phyloP scores from a whole-genome alignment of 2,113 vertebrate genomes.

The Bos javanicus region DNA sequence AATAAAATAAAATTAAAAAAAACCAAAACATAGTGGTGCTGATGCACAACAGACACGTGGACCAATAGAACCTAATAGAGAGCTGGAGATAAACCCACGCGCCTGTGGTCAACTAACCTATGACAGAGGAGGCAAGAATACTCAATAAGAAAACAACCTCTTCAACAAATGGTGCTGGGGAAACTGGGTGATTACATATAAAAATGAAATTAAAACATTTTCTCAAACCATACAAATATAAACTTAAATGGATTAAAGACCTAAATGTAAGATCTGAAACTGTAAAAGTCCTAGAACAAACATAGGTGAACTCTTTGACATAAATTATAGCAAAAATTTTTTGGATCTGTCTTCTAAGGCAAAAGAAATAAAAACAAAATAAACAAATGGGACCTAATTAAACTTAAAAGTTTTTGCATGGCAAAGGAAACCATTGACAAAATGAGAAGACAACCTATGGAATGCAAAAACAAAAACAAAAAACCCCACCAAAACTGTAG shows the following conservation, averaged over 20 bases:
- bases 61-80: neutral
- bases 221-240: neutral
- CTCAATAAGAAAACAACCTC: neutral
- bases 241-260: neutral
- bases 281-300: neutral
- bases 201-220: neutral
- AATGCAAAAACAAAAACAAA: neutral
- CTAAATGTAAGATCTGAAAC: neutral
- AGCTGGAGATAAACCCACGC: neutral
- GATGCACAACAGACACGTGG: neutral
- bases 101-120: neutral
- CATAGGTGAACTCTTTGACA: neutral
- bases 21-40: neutral
- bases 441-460: neutral
- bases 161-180: neutral
- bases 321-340: neutral
- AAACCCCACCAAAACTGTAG: neutral
- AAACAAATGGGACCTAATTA: neutral
- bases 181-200: neutral
- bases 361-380: neutral
- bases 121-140: neutral
- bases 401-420: neutral
- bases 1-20: no score
- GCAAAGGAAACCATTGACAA: neutral
- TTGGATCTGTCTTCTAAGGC: neutral